phyloP scores from a whole-genome alignment of 2,113 vertebrate species.

The Myotis yumanensis region DNA sequence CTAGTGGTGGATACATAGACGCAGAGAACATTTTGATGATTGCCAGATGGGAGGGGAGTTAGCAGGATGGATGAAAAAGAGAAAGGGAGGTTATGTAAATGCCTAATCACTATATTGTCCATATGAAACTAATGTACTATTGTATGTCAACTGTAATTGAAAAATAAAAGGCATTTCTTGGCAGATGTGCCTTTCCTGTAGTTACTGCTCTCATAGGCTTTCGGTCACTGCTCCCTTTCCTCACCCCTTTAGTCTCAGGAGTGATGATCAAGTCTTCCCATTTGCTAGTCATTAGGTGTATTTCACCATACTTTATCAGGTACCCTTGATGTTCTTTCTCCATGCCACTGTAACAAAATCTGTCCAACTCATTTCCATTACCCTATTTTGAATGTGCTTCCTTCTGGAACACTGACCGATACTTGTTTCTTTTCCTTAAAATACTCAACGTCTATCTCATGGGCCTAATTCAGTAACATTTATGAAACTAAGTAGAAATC shows the following conservation, averaged over 20 bases:
- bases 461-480: neutral
- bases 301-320: neutral
- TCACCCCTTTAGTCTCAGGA: neutral
- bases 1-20: neutral
- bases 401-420: neutral
- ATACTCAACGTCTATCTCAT: neutral
- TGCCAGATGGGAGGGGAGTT: neutral
- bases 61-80: neutral
- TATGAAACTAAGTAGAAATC: neutral
- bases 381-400: neutral
- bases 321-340: neutral
- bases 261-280: neutral
- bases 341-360: neutral
- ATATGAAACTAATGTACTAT: neutral
- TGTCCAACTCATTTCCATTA: neutral
- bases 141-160: neutral
- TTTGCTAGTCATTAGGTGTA: neutral
- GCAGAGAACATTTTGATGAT: neutral
- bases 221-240: neutral
- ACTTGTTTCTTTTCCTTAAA: neutral
- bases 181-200: neutral
- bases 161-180: neutral
- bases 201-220: neutral
- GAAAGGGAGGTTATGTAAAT: neutral
- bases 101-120: neutral